Percentiles rank a stretch among this genome's conserved stretches.
These are phyloP conservation scores for Phoxinus phoxinus DNA, from an alignment of 2,113 vertebrate genomes.

Conservation along the genomic window DNA sequence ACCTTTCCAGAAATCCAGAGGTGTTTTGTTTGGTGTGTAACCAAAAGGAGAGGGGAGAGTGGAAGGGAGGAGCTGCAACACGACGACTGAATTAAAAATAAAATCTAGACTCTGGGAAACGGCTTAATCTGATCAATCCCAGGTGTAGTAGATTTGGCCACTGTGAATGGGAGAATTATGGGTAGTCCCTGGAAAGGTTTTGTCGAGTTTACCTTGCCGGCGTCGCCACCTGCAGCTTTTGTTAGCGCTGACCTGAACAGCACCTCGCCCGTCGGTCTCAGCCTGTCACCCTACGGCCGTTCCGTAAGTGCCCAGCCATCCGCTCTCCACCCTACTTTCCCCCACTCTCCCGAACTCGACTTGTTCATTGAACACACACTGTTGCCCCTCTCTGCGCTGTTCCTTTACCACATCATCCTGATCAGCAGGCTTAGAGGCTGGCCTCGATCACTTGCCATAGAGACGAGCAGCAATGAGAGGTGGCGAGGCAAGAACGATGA, in stretches of 20 bases:
- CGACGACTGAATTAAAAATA: background rate
- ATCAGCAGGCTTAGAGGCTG: slow-evolving; percentile 73
- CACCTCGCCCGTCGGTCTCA: slow-evolving; percentile 79
- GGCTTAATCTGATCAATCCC: slow-evolving; percentile 66
- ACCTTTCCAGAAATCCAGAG: slow-evolving; percentile 79
- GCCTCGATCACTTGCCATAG: slow-evolving; percentile 70
- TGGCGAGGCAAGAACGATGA: slow-evolving; percentile 35
- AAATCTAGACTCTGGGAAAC: background rate
- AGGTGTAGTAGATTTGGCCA: slow-evolving; percentile 71
- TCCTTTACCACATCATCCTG: slow-evolving; percentile 63
- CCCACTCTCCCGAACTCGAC: slow-evolving; percentile 58
- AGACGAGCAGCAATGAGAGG: slow-evolving; percentile 50
- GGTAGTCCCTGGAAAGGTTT: slow-evolving; percentile 83
- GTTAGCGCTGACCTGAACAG: slow-evolving; percentile 82
- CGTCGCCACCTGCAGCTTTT: slow-evolving; percentile 78
- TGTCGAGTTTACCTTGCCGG: slow-evolving; percentile 79
- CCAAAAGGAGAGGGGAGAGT: slow-evolving; percentile 3
- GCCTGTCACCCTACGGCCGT: slow-evolving; percentile 81
- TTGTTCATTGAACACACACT: slow-evolving; percentile 52
- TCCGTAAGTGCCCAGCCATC: slow-evolving; percentile 77
- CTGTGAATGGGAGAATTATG: slow-evolving; percentile 80
- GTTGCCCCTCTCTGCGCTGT: slow-evolving; percentile 70
- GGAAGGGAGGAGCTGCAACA: background rate
- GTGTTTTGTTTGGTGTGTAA: slow-evolving; percentile 72
- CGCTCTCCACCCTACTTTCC: slow-evolving; percentile 59